Evolutionary conservation across 2,888 invertebrate genomes (phyloP).

Genomic region (Drosophila helvetica): DNA sequence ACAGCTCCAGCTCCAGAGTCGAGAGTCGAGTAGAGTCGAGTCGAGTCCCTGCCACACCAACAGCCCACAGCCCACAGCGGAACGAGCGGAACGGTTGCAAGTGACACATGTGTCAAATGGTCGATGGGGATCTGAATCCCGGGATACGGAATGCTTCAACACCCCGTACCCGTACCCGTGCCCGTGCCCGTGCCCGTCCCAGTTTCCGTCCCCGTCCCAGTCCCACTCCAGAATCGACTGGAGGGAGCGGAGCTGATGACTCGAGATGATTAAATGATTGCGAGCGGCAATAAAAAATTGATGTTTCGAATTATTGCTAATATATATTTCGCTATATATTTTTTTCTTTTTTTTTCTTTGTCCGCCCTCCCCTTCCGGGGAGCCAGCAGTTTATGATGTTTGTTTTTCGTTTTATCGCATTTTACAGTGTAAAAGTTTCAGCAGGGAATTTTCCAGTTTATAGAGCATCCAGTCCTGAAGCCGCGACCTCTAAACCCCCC

Average conservation of each 20-base stretch:
- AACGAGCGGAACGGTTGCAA: conserved; percentile 66
- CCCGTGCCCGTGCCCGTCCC: no score
- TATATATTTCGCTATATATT: conserved; percentile 55
- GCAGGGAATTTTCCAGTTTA: background rate
- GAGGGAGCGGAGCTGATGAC: conserved; percentile 62
- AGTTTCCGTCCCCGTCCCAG: background rate
- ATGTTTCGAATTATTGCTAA: conserved; percentile 76
- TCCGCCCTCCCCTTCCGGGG: background rate
- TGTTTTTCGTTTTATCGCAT: conserved; percentile 6
- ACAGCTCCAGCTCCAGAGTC: conserved; percentile 47
- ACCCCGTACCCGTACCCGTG: no score
- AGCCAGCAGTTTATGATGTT: background rate
- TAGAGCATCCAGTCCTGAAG: no score
- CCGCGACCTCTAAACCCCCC: background rate
- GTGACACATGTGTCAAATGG: conserved; percentile 79
- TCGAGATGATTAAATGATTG: conserved; percentile 80
- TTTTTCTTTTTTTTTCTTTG: conserved; percentile 9
- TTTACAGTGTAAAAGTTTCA: background rate
- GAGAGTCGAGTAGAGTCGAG: conserved; percentile 21
- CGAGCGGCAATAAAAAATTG: conserved; percentile 70
- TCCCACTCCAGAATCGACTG: background rate
- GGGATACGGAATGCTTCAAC: conserved; percentile 9
- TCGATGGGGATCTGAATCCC: conserved; percentile 47
- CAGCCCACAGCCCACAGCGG: background rate
- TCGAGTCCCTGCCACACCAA: conserved; percentile 4